Base-by-base conservation (phyloP, 2,113 vertebrate species). In the Malurus melanocephalus region DNA sequence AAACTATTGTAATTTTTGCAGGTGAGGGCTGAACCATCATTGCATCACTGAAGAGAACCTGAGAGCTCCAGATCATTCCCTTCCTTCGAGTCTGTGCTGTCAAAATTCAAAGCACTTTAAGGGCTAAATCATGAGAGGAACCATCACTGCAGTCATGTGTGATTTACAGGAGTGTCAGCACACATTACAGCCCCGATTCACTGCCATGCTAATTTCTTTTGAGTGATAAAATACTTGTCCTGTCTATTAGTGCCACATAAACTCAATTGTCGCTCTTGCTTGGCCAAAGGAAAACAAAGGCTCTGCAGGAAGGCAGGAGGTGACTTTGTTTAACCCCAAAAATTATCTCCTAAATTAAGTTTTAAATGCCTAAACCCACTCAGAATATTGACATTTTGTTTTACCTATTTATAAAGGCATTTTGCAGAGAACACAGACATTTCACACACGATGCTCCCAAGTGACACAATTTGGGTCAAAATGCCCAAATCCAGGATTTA, bases 151-250 rank as follows among this genome's bases (percentile, higher is more conserved):
- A 62, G 65, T 43, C 21, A 1, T 55, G 33, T 46, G 48, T 30
- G 55, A 89, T 87, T 87, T 93, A 82, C 75, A 74, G n/a, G 67
- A 75, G 69, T 46, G 75, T 71, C 93, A 93, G 81, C 60, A 80
- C 52, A 88, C 42, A 55, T 94, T 81, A 84, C 55, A 79, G 78
- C 61, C 79, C 65, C 7, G 79, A 85, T 92, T 94, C 89, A 62
- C 65, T 79, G 51, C 73, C 21, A 53, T 40, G 45, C 48, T 89
- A 71, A 93, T 87, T 93, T 73, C 35, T 35, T 90, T 26, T 49
- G 80, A 94, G 66, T 67, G 78, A 84, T 82, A 72, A 87, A 94
- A 89, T 20, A 28, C 81, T 96, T 49, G 28, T 82, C 40, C 88
- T 85, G 60, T 60, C 90, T 87, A 33, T 93, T 85, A 89, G 75